Percentiles rank a stretch among this genome's conserved stretches.
Conservation (phyloP, 2,797 vertebrate genomes). For the Monodelphis domestica region DNA sequence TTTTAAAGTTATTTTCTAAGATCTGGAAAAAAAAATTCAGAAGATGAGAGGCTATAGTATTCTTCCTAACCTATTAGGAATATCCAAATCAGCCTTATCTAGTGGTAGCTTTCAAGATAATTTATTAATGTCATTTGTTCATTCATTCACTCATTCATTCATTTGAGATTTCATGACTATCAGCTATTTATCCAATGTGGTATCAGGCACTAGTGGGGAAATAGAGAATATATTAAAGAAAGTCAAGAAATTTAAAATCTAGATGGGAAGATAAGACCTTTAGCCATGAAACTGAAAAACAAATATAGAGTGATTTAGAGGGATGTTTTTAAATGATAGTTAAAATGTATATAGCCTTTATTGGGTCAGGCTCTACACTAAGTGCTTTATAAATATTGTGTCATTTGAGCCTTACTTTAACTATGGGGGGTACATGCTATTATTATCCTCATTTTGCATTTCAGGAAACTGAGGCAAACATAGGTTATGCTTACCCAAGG, state of each 20-base stretch:
- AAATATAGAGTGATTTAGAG: neutral
- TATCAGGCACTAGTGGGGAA: neutral
- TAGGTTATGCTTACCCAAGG: neutral
- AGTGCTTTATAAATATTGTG: neutral
- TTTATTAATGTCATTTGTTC: constrained; percentile 17
- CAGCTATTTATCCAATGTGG: neutral
- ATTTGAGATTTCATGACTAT: constrained; percentile 25
- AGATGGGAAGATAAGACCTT: neutral
- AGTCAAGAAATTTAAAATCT: constrained; percentile 7
- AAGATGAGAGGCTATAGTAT: neutral
- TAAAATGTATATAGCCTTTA: neutral
- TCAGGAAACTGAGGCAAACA: neutral
- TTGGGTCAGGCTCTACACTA: neutral
- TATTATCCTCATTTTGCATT: neutral
- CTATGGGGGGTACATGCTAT: neutral
- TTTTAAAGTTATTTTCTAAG: constrained; percentile 59
- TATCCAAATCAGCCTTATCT: neutral
- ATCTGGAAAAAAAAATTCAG: constrained; percentile 23
- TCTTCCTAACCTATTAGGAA: neutral
- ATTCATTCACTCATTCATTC: constrained; percentile 16
- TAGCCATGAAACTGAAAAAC: neutral
- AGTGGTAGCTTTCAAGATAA: neutral
- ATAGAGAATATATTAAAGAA: neutral
- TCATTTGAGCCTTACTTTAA: neutral
- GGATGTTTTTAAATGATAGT: neutral